Evolutionary conservation across 1,140 invertebrate species (phyloP).

Genomic region (Archivesica marissinica): DNA sequence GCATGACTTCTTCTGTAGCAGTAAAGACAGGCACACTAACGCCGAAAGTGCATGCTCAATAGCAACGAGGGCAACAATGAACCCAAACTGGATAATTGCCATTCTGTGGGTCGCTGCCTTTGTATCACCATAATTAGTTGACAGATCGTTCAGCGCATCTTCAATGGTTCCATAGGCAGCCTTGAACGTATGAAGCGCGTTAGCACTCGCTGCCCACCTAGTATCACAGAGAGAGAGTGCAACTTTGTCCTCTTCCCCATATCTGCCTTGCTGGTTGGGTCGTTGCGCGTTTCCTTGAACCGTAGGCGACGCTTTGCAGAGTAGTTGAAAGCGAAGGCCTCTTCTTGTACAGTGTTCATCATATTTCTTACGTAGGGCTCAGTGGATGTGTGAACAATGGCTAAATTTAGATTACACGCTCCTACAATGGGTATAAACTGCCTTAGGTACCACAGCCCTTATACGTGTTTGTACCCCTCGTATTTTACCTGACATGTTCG

Average conservation of each 20-base stretch:
- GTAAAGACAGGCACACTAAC: too few species aligned
- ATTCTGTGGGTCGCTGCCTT: too few species aligned
- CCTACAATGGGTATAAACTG: conserved; percentile 60
- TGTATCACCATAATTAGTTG: too few species aligned
- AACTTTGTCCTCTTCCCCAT: conserved; percentile 17
- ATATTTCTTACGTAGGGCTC: conserved; percentile 33
- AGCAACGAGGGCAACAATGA: too few species aligned
- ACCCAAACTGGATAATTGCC: too few species aligned
- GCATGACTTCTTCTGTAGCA: too few species aligned
- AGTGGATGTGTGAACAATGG: conserved; percentile 48
- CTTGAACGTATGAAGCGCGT: conserved; percentile 49
- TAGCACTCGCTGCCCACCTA: conserved; percentile 34
- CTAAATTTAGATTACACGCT: conserved; percentile 60
- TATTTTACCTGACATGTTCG: conserved; percentile 23
- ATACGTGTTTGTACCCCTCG: conserved; percentile 53
- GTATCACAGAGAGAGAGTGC: conserved; percentile 50
- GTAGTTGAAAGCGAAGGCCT: conserved; percentile 58
- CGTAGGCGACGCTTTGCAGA: conserved; percentile 32
- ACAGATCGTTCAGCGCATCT: too few species aligned
- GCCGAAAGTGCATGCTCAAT: too few species aligned
- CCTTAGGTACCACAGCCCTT: conserved; percentile 4
- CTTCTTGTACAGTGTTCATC: conserved; percentile 44
- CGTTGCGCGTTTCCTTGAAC: conserved; percentile 25
- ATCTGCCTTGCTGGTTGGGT: neutral
- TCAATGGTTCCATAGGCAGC: too few species aligned